phyloP scores from a whole-genome alignment of 2,113 vertebrate species.

The Bubo scandiacus region DNA sequence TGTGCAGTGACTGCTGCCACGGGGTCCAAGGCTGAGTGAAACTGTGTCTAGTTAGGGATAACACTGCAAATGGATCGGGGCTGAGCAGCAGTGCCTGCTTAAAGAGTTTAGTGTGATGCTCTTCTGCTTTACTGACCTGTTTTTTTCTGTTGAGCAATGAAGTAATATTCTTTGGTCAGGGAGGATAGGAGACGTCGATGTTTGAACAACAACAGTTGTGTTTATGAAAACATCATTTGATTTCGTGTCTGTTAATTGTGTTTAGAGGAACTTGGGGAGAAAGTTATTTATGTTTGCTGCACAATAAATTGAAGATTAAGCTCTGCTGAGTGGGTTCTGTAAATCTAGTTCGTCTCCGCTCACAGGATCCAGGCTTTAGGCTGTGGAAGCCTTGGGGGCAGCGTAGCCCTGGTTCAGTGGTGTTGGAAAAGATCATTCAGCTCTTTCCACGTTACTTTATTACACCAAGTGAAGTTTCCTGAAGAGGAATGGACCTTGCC shows the following conservation, averaged over 20 bases:
- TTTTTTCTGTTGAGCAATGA: background rate
- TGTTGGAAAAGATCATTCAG: background rate
- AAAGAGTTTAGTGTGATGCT: background rate
- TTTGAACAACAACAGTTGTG: background rate
- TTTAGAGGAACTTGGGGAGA: background rate
- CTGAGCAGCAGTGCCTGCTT: background rate
- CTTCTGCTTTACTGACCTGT: background rate
- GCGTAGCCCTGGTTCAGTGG: fast-evolving
- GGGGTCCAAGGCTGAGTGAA: background rate
- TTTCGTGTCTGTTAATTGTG: background rate
- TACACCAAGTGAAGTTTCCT: background rate
- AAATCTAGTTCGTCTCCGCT: background rate
- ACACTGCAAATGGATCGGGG: background rate
- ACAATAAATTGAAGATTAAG: conserved; percentile 44
- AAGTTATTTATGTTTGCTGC: background rate
- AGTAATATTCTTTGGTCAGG: background rate
- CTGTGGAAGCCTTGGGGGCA: background rate
- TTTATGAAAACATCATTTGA: background rate
- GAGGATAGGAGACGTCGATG: background rate
- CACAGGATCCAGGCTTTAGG: background rate
- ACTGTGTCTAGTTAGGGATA: background rate
- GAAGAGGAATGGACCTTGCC: background rate
- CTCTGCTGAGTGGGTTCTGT: background rate
- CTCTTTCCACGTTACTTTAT: background rate
- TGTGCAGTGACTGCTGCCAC: background rate